These are phyloP conservation scores for Agrotis segetum DNA, from an alignment of 2,888 invertebrate species.

Conservation along the genomic window DNA sequence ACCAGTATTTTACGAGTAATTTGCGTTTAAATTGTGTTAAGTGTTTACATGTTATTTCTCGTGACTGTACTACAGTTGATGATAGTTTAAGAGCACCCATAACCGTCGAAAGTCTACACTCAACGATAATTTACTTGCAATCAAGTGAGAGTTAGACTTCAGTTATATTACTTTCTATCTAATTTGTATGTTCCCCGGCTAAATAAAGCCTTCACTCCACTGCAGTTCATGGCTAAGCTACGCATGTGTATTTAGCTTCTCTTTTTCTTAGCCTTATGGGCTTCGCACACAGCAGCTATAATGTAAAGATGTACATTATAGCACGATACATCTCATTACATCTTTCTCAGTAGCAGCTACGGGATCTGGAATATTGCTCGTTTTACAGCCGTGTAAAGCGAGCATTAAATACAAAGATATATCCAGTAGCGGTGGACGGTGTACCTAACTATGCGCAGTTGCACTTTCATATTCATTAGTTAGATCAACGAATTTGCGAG, in stretches of 20 bases:
- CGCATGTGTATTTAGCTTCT: too few relatives aligned
- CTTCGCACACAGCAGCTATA: too few relatives aligned
- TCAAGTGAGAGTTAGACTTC: conserved; percentile 56
- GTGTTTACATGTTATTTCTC: too few relatives aligned
- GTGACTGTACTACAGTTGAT: conserved; percentile 13
- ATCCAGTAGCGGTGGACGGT: not conserved
- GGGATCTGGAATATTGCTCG: too few relatives aligned
- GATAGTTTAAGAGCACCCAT: conserved; percentile 35
- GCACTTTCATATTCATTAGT: conserved; percentile 49
- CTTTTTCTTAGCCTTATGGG: too few relatives aligned
- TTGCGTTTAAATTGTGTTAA: too few relatives aligned
- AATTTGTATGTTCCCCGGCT: conserved; percentile 59
- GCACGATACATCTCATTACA: too few relatives aligned
- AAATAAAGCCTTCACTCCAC: not conserved
- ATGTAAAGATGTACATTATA: too few relatives aligned
- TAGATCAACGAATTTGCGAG: conserved; percentile 38
- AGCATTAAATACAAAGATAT: too few relatives aligned
- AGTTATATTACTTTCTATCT: conserved; percentile 59
- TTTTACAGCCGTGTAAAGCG: too few relatives aligned
- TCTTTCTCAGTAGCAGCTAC: too few relatives aligned
- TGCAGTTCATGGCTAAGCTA: not conserved
- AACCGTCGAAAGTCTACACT: conserved; percentile 53
- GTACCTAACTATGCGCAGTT: conserved; percentile 3
- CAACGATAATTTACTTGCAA: conserved; percentile 45
- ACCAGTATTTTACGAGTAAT: too few relatives aligned